Evolutionary conservation across 2,113 vertebrate genomes (phyloP), one percentile per base, ranked within the genome.

Genomic region (Saguinus imperator): DNA sequence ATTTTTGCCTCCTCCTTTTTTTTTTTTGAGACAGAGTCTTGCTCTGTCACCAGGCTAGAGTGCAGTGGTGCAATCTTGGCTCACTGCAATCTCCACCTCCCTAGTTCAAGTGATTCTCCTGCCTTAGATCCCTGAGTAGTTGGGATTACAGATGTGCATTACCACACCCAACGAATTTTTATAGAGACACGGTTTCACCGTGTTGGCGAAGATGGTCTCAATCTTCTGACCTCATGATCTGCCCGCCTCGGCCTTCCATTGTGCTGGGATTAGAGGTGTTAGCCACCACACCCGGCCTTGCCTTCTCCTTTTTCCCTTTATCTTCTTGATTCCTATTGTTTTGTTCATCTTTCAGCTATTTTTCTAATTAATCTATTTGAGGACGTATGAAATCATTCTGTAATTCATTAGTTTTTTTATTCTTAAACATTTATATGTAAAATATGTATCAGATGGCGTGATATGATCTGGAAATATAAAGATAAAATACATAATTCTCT

Each of bases 311-410:
- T 95, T 48, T 89, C 11, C 35, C 40, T 64, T 48, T 81, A 3
- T 83, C 66, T 37, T 88, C 55, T 94, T 97, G 48, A 94, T 85
- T 87, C 50, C 20, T 83, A 1, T 83, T 91, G 43, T 86, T 96
- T 92, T 96, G 5, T 70, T 58, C 91, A 80, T 14, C 55, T 90
- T 95, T 96, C 94, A 45, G 76, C 13, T 37, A 3, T 87, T 91
- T 89, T 89, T 25, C 21, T 81, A 50, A 89, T 72, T 93, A 86
- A 55, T 37, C 32, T 92, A 80, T 85, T 73, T 95, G 57, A 86
- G 57, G 40, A 75, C 90, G 7, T 61, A 68, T 70, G 61, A 88
- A 87, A 50, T 13, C 55, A 70, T 93, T 95, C 8, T 37, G 8
- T 84, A 68, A 83, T 90, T 87, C 27, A 57, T 84, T 95, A 55